A percentile compares a stretch with the other conserved stretches of the same genome.
Conservation (phyloP, 2,888 invertebrate species). For the Gastracanthus pulcherrimus region DNA sequence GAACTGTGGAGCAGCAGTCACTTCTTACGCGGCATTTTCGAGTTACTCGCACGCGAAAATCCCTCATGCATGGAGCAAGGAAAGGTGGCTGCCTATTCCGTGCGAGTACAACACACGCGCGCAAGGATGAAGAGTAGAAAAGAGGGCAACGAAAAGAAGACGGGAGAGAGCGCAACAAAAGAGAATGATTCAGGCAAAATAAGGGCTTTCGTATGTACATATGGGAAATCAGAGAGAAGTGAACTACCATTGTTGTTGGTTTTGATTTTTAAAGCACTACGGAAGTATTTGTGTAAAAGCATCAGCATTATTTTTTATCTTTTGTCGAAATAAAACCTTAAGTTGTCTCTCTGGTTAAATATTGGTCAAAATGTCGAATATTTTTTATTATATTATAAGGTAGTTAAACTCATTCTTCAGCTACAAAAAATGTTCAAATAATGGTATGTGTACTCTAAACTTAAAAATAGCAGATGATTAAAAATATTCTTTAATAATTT, state of each 20-base stretch:
- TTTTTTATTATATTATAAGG: no score
- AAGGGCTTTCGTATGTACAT: slow-evolving; percentile 10
- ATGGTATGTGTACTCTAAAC: no score
- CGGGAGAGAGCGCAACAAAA: slow-evolving; percentile 2
- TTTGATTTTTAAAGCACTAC: background rate
- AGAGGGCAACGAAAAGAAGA: background rate
- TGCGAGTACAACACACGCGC: background rate
- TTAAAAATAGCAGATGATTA: no score
- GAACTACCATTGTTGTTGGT: background rate
- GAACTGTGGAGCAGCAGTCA: background rate
- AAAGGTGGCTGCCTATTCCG: background rate
- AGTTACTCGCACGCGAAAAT: background rate
- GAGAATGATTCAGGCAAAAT: slow-evolving; percentile 22
- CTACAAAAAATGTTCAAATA: no score
- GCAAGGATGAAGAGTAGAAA: background rate
- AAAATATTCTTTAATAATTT: no score
- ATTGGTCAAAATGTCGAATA: no score
- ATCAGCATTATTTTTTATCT: no score
- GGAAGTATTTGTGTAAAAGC: no score
- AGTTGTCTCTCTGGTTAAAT: no score
- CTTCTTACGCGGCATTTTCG: background rate
- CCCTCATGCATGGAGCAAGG: background rate
- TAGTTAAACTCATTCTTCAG: no score
- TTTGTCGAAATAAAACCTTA: no score
- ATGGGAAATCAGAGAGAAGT: background rate